phyloP scores from a whole-genome alignment of 2,797 vertebrate genomes.

The Siniperca scherzeri region DNA sequence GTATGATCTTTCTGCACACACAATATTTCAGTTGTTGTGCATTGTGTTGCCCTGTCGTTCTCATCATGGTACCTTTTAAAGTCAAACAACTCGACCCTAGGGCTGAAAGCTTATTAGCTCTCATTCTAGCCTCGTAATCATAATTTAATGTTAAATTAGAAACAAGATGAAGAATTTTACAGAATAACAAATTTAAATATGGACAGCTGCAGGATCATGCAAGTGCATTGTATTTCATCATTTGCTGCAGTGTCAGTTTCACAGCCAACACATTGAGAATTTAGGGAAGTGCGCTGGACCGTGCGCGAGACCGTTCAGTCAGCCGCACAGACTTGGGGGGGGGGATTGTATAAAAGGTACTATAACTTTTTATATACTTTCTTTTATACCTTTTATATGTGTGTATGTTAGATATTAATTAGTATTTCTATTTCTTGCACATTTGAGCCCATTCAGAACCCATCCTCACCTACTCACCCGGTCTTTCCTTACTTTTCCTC shows the following conservation, averaged over 20 bases:
- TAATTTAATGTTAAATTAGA: background rate
- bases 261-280: conserved; percentile 12
- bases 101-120: background rate
- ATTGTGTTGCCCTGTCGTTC: background rate
- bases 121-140: background rate
- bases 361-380: no score
- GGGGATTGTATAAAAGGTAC: no score
- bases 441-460: no score
- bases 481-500: no score
- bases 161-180: background rate
- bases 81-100: background rate
- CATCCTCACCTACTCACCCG: no score
- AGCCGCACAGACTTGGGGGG: background rate
- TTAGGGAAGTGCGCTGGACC: conserved; percentile 41
- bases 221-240: conserved; percentile 10
- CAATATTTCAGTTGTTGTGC: conserved; percentile 4
- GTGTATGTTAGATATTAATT: no score
- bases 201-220: background rate
- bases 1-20: conserved; percentile 34
- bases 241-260: conserved; percentile 11
- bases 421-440: no score
- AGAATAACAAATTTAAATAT: background rate
- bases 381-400: no score
- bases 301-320: conserved; percentile 14
- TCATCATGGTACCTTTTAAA: background rate